Evolutionary conservation across 92 coral and sea anemone species (phyloP), one percentile per base, ranked within the genome.

Genomic region (Palythoa grandiflora): DNA sequence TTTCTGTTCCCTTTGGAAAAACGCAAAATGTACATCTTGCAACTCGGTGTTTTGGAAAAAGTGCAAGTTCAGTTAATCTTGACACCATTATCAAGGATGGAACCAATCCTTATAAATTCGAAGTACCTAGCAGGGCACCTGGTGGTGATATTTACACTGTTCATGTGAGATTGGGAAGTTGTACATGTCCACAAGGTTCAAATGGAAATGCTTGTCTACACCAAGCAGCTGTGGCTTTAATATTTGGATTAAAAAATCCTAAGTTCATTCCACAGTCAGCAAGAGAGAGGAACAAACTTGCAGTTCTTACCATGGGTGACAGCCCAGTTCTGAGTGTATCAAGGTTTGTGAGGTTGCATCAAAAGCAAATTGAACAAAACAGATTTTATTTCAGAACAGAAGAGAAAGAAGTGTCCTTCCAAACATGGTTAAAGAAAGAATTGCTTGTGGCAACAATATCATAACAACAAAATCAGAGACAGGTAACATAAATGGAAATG

Each of bases 181-280:
- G 94, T 76, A 74, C 88, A 21, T 91, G 89, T 75, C 89, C 91
- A 3, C 77, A 80, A 52, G 94, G 94, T 36, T 57, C 68, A 14
- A 84, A 88, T 84, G 91, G 89, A 68, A 88, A 79, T 47, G 88
- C 92, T 54, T 91, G 91, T 71, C 83, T 80, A 61, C 94, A 92
- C 63, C 92, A 89, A 80, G 90, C 88, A 68, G 92, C 90, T n/a
- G 90, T 81, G 48, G 86, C 74, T 52, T 52, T 52, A 52, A 20
- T 0, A 28, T 28, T 28, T 28, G 28, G 28, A 28, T 28, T 28
- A 28, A 28, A 55, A 79, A 21, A 89, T 81, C 68, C 83, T 60
- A 92, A 83, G 68, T 83, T 85, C 21, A 79, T 88, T 37, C 92
- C 94, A 36, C 77, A 84, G 63, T 85, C 65, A 68, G 89, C 92